Percentiles rank a stretch among this genome's conserved stretches.
Evolutionary conservation across 2,888 invertebrate genomes (phyloP).

Genomic region (Arctia plantaginis): DNA sequence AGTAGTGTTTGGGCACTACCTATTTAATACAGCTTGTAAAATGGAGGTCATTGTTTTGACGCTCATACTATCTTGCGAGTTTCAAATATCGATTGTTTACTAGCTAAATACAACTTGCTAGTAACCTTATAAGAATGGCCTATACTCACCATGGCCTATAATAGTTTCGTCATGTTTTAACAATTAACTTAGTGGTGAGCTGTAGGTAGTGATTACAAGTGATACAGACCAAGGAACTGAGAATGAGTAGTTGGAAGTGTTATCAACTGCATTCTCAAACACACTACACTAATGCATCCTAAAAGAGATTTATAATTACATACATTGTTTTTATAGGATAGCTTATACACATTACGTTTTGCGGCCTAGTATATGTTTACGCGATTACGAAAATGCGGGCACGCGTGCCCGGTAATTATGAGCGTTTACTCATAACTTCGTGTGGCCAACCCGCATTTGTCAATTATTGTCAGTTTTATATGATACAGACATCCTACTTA

Average conservation of each 20-base stretch:
- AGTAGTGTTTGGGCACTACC: neutral
- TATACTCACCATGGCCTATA: neutral
- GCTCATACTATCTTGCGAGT: neutral
- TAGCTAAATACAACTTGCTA: no score
- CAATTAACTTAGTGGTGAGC: neutral
- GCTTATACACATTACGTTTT: neutral
- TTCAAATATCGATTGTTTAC: neutral
- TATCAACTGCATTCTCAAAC: neutral
- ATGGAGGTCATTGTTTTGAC: neutral
- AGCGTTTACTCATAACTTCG: neutral
- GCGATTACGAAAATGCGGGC: no score
- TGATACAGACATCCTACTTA: slow-evolving; percentile 45
- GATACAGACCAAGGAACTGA: slow-evolving; percentile 16
- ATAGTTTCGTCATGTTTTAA: neutral
- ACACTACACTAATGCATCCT: neutral
- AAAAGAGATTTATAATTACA: neutral
- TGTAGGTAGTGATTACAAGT: slow-evolving; percentile 35
- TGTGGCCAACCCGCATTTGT: neutral
- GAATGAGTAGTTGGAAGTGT: neutral
- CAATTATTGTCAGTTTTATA: neutral
- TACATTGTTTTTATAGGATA: no score
- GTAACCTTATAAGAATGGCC: neutral
- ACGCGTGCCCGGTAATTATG: no score
- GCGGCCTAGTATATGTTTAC: no score
- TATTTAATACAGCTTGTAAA: neutral